Conservation (phyloP, 2,113 vertebrate genomes). For the Seriola rivoliana region DNA sequence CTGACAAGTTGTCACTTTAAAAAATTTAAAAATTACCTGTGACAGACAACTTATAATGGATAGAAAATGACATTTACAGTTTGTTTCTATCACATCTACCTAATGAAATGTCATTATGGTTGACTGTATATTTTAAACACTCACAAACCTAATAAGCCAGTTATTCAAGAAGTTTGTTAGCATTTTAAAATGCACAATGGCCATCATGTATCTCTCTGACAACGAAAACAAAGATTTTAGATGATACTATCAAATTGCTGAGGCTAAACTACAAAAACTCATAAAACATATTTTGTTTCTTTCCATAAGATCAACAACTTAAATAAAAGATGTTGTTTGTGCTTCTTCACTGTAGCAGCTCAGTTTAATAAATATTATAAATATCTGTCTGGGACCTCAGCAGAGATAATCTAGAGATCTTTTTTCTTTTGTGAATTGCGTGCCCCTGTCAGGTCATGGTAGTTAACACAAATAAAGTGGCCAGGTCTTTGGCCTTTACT, state of each 20-base stretch:
- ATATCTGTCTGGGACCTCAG: slow-evolving; percentile 19
- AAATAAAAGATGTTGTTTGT: not conserved
- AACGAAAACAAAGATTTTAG: not conserved
- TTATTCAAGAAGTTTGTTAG: not conserved
- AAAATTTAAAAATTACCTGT: not conserved
- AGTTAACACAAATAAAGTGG: slow-evolving; percentile 61
- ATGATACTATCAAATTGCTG: not conserved
- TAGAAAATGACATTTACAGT: not conserved
- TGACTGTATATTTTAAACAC: not conserved
- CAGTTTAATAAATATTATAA: slow-evolving; percentile 30
- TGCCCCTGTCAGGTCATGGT: slow-evolving; percentile 55
- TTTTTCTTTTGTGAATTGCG: slow-evolving; percentile 11
- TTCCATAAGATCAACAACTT: not conserved
- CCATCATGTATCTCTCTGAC: not conserved
- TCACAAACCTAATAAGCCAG: not conserved
- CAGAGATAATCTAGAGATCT: slow-evolving; percentile 18
- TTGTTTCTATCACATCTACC: not conserved
- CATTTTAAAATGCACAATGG: not conserved
- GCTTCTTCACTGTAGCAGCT: not conserved
- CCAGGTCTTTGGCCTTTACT: slow-evolving; percentile 59
- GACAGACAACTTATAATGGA: not conserved
- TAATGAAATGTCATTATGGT: not conserved
- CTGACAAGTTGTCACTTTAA: not conserved
- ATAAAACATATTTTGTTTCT: not conserved
- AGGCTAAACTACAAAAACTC: not conserved